These are phyloP conservation scores for Chionodraco myersi DNA, from an alignment of 2,113 vertebrate species.

Conservation along the genomic window DNA sequence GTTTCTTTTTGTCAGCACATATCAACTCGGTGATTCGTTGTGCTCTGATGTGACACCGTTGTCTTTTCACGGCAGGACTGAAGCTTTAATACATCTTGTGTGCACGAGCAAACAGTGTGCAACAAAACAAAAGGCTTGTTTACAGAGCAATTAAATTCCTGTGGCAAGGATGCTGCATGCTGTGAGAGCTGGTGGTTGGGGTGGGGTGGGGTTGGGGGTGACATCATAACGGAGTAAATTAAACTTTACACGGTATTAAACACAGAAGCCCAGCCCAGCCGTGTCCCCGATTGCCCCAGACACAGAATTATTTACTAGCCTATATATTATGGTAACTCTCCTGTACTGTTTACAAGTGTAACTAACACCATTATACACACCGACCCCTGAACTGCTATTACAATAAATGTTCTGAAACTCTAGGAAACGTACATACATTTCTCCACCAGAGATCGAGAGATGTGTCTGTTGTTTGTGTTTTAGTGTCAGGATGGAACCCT, in stretches of 20 bases:
- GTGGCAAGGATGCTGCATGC: conserved; percentile 80
- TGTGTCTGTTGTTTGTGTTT: no score
- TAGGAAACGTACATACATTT: neutral
- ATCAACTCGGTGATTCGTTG: conserved; percentile 56
- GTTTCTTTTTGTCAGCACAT: conserved; percentile 41
- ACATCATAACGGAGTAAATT: no score
- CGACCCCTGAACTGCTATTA: neutral
- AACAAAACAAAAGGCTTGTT: conserved; percentile 78
- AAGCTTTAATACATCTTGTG: conserved; percentile 70
- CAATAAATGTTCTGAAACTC: conserved; percentile 11
- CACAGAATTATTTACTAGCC: conserved; percentile 18
- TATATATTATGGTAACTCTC: conserved; percentile 4
- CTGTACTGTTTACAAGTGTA: neutral
- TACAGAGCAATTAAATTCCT: conserved; percentile 81
- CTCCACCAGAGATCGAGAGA: neutral
- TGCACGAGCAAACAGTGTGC: conserved; percentile 69
- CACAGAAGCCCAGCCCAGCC: conserved; percentile 44
- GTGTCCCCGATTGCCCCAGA: conserved; percentile 36
- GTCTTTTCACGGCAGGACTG: conserved; percentile 51
- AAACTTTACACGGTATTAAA: conserved; percentile 43
- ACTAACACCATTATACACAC: neutral
- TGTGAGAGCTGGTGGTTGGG: conserved; percentile 66
- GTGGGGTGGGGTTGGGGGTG: conserved; percentile 37
- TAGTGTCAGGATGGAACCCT: no score
- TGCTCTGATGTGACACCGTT: conserved; percentile 51